Evolutionary conservation across 2,888 invertebrate species (phyloP), one percentile per base, ranked within the genome.

Genomic region (Campaea margaritaria): DNA sequence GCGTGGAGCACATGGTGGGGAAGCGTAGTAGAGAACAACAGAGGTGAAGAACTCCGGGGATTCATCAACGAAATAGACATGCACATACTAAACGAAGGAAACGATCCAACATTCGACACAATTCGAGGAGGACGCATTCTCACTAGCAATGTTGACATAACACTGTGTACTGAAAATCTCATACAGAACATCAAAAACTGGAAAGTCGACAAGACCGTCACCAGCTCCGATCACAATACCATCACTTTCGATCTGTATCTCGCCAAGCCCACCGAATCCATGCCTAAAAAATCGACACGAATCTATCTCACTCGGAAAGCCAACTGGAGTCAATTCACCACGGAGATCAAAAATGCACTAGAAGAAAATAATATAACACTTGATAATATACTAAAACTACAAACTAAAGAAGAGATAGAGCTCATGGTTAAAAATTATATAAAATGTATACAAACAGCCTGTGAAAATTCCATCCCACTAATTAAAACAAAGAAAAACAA

Each of bases 361-460:
- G 39, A 39, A 41, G 14, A 5, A 42, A 4, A 42, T 21, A 15
- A 14, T n/a, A 51, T 21, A 27, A 11, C 11, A 38, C 5, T 13
- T 28, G 38, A 51, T n/a, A 4, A 28, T 55, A 41, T 43, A 60
- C 0, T n/a, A n/a, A n/a, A n/a, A n/a, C n/a, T 8, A 4, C 45
- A 34, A 27, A 21, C 21, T 47, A 43, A 13, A 36, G 0, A 51
- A 5, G n/a, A n/a, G n/a, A n/a, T n/a, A n/a, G n/a, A n/a, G n/a
- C n/a, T n/a, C n/a, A 27, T 51, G 39, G 14, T n/a, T n/a, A n/a
- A 55, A 55, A 13, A 48, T 0, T 2, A 10, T 13, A 48, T 48
- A n/a, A n/a, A n/a, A n/a, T n/a, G n/a, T n/a, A n/a, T 38, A 38
- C 3, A 38, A 13, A 11, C 38, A n/a, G n/a, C n/a, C n/a, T n/a